Base-by-base conservation (phyloP, 1,140 invertebrate species). In the Zeugodacus cucurbitae region DNA sequence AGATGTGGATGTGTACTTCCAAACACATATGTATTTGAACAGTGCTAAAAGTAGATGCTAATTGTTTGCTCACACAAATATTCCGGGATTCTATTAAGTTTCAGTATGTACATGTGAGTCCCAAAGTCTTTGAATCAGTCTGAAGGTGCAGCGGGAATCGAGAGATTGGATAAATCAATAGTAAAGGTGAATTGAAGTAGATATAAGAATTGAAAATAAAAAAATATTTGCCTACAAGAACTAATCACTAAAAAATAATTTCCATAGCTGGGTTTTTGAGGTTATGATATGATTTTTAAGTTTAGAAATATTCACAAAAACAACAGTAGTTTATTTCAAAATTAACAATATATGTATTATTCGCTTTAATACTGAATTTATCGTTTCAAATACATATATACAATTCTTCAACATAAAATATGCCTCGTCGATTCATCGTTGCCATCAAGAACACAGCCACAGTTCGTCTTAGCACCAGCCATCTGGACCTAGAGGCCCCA, bases 401-500 rank as follows among this genome's bases (percentile, higher is more conserved):
- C 64, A 67, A 3, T 32, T 59, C 10, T 11, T 32, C 29, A 64
- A 64, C 3, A 64, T 32, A 26, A 64, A 22, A n/a, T 59, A 7
- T 20, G 58, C 14, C 0, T 11, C 44, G 14, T 14, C 44, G 11
- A 2, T 54, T 54, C 20, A 0, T 67, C 26, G 64, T 26, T 32
- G 32, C 4, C 2, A 67, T 5, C 29, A 67, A 34, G 29, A 32
- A 1, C 11, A 67, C 62, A 34, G 29, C 17, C 4, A 41, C 67
- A 70, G 3, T 34, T 70, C 67, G 34, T 17, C 14, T 22, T 34
- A 87, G 29, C 87, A 87, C 87, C 87, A 90, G 78, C 90, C 89
- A 87, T 89, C 89, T 14, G 59, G 89, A 44, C 88, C 90, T 0
- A 85, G 89, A 3, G 88, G 89, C 22, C 78, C 48, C 1, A 85